Conservation (phyloP, 2,113 vertebrate species). For the Formicarius rufipectus region DNA sequence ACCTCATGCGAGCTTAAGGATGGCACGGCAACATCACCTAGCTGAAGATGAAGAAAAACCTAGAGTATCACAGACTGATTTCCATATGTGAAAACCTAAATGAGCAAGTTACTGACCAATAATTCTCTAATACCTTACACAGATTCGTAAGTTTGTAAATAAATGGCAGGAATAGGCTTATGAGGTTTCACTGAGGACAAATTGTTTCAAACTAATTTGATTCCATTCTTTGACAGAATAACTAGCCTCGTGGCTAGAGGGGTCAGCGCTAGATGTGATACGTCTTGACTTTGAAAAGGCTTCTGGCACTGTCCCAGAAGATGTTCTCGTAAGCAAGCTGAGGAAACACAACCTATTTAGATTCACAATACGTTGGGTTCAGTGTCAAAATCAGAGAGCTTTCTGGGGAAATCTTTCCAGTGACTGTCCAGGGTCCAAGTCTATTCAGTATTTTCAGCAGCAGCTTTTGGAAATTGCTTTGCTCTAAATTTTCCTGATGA, state of each 20-base stretch:
- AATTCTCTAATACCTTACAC: not conserved
- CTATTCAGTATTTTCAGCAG: not conserved
- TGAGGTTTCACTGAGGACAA: constrained; percentile 28
- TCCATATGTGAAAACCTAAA: not conserved
- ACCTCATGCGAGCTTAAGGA: not conserved
- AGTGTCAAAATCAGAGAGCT: not conserved
- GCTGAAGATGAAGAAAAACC: not conserved
- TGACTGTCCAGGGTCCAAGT: not conserved
- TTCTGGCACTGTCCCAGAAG: constrained; percentile 41
- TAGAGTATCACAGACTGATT: not conserved
- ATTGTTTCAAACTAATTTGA: not conserved
- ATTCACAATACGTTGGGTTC: not conserved
- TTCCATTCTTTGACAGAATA: constrained; percentile 27
- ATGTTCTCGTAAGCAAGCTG: not conserved
- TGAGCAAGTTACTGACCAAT: not conserved
- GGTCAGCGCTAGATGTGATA: constrained; percentile 1
- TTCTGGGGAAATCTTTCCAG: not conserved
- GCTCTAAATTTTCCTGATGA: not conserved
- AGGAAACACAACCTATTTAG: not conserved
- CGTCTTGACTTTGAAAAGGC: constrained; percentile 30
- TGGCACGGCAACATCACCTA: not conserved
- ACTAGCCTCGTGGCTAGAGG: not conserved
- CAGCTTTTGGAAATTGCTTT: not conserved
- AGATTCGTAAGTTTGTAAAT: not conserved
- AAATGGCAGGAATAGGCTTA: not conserved